These are phyloP conservation scores for Tenthredo mesomela DNA, from an alignment of 2,888 invertebrate species.

Conservation along the genomic window DNA sequence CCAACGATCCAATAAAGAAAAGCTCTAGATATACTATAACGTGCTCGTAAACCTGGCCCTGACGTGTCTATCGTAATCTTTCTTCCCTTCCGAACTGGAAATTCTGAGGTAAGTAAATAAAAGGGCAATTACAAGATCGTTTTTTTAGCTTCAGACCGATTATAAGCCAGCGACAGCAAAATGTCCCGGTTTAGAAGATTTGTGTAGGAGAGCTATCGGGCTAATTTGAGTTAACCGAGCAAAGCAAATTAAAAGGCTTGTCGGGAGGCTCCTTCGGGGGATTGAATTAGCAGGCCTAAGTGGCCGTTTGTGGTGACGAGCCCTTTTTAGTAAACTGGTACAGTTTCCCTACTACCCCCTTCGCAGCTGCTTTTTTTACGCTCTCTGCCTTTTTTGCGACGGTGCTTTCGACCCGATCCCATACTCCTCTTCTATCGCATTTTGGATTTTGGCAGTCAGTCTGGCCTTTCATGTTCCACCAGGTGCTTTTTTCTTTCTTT, in stretches of 20 bases:
- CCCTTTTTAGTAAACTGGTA: slow-evolving; percentile 37
- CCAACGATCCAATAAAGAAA: neutral
- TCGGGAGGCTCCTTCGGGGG: slow-evolving; percentile 5
- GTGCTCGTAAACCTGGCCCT: neutral
- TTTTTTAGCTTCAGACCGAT: neutral
- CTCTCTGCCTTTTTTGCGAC: neutral
- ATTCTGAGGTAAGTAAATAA: slow-evolving; percentile 14
- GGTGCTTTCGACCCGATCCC: neutral
- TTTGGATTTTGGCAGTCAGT: neutral
- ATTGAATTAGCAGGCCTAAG: slow-evolving; percentile 42
- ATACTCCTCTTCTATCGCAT: neutral
- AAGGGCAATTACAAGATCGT: slow-evolving; percentile 34
- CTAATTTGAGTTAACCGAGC: slow-evolving; percentile 42
- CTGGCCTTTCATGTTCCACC: neutral
- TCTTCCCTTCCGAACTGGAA: neutral
- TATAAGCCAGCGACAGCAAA: neutral
- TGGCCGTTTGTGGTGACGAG: slow-evolving; percentile 21
- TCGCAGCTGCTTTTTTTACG: neutral
- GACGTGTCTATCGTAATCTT: neutral
- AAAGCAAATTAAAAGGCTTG: slow-evolving; percentile 47
- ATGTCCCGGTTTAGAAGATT: neutral
- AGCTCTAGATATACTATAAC: neutral
- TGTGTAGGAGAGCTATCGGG: slow-evolving; percentile 22
- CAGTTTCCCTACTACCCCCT: neutral
- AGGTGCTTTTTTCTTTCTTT: neutral